A percentile compares a stretch with the other conserved stretches of the same genome.
Conservation (phyloP, 2,113 vertebrate genomes). For the Pseudorectes ferrugineus region DNA sequence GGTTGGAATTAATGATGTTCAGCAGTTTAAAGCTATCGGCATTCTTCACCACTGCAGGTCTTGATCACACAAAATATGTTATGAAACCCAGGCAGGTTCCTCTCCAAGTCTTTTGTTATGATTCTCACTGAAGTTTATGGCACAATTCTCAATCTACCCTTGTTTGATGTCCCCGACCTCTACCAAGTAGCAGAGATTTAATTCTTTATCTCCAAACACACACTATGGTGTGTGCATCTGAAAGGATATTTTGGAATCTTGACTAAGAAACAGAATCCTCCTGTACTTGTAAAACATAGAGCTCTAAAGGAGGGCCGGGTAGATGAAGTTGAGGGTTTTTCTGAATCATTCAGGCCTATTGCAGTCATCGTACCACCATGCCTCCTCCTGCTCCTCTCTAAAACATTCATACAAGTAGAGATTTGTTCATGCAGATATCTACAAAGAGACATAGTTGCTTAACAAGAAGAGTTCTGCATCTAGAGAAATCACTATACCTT, state of each 20-base stretch:
- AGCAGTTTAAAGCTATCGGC: neutral
- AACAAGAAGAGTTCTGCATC: neutral
- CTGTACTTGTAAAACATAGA: neutral
- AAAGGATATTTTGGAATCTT: neutral
- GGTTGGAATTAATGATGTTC: neutral
- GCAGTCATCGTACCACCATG: neutral
- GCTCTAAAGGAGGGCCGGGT: neutral
- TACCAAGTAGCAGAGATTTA: neutral
- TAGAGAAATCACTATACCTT: neutral
- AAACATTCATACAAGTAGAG: neutral
- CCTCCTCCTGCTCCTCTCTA: neutral
- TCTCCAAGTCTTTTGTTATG: neutral
- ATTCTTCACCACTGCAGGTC: neutral
- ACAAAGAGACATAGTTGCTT: neutral
- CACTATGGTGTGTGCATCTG: neutral
- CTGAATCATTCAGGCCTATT: neutral
- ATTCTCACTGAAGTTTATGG: neutral
- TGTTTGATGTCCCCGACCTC: accelerated
- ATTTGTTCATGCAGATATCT: neutral
- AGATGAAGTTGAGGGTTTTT: neutral
- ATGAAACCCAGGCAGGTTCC: neutral
- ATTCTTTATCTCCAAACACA: neutral
- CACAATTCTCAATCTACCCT: neutral
- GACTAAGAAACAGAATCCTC: neutral
- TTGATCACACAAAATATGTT: neutral